These are phyloP conservation scores for Drosophila sturtevanti DNA, from an alignment of 1,140 invertebrate genomes.

Conservation along the genomic window DNA sequence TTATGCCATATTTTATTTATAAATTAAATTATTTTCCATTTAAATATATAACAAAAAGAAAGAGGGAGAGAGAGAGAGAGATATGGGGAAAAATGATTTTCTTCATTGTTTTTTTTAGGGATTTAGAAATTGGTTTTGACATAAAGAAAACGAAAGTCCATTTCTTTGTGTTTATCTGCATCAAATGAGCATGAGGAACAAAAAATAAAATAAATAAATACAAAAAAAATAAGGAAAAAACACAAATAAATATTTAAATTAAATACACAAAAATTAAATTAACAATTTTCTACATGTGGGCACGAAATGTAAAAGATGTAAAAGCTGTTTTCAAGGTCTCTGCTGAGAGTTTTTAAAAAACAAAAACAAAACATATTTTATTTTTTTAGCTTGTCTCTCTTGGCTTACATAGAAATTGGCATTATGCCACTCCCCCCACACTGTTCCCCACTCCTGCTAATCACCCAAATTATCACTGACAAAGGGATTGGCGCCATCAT, in stretches of 20 bases:
- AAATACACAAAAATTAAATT: not conserved
- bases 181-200: conserved; percentile 30
- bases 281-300: not conserved
- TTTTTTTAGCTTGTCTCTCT: not conserved
- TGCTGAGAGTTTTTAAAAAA: conserved; percentile 69
- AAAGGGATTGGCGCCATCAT: conserved; percentile 65
- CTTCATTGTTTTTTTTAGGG: not conserved
- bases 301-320: not conserved
- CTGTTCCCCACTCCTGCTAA: conserved; percentile 13
- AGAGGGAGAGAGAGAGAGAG: not conserved
- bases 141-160: conserved; percentile 76
- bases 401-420: conserved; percentile 37
- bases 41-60: not conserved
- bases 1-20: not conserved
- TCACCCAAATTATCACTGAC: conserved; percentile 47
- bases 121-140: conserved; percentile 66
- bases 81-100: not conserved
- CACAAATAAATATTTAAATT: conserved; percentile 18
- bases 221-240: conserved; percentile 34
- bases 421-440: conserved; percentile 21
- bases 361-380: not conserved
- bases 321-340: conserved; percentile 64
- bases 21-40: not conserved
- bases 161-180: conserved; percentile 64
- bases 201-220: conserved; percentile 28